Evolutionary conservation across 2,797 vertebrate species (phyloP).

Genomic region (Acanthurus leucopareius): DNA sequence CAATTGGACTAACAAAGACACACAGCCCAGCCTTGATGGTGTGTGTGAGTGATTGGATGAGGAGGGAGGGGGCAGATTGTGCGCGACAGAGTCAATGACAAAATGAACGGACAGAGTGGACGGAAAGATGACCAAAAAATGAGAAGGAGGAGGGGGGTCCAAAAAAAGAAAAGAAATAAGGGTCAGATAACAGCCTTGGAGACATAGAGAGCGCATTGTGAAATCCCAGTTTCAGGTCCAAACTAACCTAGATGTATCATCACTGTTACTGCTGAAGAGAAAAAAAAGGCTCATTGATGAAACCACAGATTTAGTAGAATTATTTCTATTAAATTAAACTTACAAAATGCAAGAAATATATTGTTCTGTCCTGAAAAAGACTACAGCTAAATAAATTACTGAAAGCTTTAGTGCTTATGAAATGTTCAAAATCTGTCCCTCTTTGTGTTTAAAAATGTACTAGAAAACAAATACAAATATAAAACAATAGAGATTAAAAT

Average conservation of each 20-base stretch:
- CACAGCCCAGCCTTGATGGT: conserved; percentile 73
- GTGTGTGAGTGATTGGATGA: conserved; percentile 60
- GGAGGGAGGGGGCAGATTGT: conserved; percentile 58
- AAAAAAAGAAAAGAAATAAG: conserved; percentile 1
- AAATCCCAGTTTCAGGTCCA: not conserved
- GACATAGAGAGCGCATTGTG: not conserved
- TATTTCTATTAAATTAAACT: not conserved
- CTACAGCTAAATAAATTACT: no score
- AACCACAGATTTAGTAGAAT: not conserved
- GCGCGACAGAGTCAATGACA: conserved; percentile 67
- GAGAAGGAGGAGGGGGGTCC: conserved; percentile 1
- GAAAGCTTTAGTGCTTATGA: not conserved
- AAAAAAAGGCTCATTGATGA: not conserved
- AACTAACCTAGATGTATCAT: not conserved
- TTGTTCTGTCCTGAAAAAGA: no score
- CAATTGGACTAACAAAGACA: conserved; percentile 81
- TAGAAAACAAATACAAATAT: not conserved
- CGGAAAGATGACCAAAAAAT: conserved; percentile 58
- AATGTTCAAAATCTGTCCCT: not conserved
- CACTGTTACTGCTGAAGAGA: no score
- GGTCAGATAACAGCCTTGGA: conserved; percentile 20
- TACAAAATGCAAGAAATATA: not conserved
- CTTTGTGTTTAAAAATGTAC: no score
- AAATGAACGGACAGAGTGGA: conserved; percentile 57
- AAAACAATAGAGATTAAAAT: not conserved